Base-by-base conservation (phyloP, 2,113 vertebrate genomes). In the Triplophysa tibetana region DNA sequence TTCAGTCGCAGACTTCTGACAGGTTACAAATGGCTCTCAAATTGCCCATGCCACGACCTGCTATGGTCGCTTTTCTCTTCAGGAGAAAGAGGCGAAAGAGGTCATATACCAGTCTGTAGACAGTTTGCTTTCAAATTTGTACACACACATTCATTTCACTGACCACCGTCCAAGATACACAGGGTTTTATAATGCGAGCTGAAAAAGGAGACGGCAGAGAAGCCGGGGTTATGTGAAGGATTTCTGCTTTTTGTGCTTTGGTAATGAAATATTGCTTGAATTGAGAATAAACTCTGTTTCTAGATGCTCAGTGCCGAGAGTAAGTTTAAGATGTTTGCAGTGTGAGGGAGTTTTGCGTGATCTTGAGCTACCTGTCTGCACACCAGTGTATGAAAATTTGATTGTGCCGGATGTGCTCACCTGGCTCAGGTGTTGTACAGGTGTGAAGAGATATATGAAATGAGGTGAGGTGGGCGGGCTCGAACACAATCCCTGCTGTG, bases 91-190 rank as follows among this genome's bases (percentile, higher is more conserved):
- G 3, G 7, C 54, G 56, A 33, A 69, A 70, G 75, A 56, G 79
- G 83, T 79, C 83, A 84, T 79, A 43, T 79, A 75, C 70, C 21
- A 14, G 76, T 63, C 80, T 79, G 58, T 70, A 84, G 79, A 78
- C 70, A 23, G 79, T 70, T 63, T 67, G 72, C 67, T 83, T 83
- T 66, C 45, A 78, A 45, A 60, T 65, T 81, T 80, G 54, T 24
- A 26, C 66, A 33, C 41, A 16, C 56, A 45, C 33, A 38, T 79
- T 67, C 24, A 63, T 26, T 78, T 45, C 58, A 43, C 48, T 81
- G 68, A 81, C 68, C 62, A 62, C 16, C 3, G 19, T 64, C 74
- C 78, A 67, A 73, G 43, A 54, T 48, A 33, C 54, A 41, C 43
- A 7, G 8, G 2, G 8, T 63, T 84, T 84, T 19, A 80, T 4